A percentile compares a stretch with the other conserved stretches of the same genome.
phyloP scores from a whole-genome alignment of 2,888 invertebrate species.

The Meandrusa payeni region DNA sequence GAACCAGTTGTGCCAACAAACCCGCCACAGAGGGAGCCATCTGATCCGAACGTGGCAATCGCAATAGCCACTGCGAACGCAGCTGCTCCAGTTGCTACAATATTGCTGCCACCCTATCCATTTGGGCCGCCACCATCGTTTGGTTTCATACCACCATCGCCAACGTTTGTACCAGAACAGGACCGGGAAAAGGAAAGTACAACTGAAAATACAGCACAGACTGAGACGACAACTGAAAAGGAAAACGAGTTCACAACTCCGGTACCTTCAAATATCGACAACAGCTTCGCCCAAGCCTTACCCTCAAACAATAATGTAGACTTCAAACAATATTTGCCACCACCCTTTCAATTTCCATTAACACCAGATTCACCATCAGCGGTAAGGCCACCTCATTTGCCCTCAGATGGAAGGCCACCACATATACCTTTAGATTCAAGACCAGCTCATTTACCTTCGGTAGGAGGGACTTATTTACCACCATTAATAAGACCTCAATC shows the following conservation, averaged over 20 bases:
- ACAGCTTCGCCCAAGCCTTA: conserved; percentile 56
- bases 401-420: too few species aligned
- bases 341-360: conserved; percentile 37
- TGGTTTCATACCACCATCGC: conserved; percentile 52
- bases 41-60: conserved; percentile 62
- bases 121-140: conserved; percentile 62
- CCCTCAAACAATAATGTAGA: conserved; percentile 61
- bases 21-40: conserved; percentile 39
- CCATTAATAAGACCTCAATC: conserved; percentile 9
- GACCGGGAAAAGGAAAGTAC: conserved; percentile 51
- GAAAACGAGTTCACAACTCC: conserved; percentile 54
- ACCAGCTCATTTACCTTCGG: conserved; percentile 28
- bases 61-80: conserved; percentile 70
- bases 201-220: conserved; percentile 35
- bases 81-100: conserved; percentile 67
- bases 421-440: conserved; percentile 36
- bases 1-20: conserved; percentile 31
- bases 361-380: conserved; percentile 29
- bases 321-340: conserved; percentile 49
- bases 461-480: conserved; percentile 10
- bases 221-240: conserved; percentile 43
- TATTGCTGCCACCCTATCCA: conserved; percentile 67
- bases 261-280: conserved; percentile 54
- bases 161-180: conserved; percentile 44
- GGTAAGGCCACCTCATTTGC: conserved; percentile 7